A percentile compares a stretch with the other conserved stretches of the same genome.
These are phyloP conservation scores for Agonum fuliginosum DNA, from an alignment of 2,888 invertebrate species.

Conservation along the genomic window DNA sequence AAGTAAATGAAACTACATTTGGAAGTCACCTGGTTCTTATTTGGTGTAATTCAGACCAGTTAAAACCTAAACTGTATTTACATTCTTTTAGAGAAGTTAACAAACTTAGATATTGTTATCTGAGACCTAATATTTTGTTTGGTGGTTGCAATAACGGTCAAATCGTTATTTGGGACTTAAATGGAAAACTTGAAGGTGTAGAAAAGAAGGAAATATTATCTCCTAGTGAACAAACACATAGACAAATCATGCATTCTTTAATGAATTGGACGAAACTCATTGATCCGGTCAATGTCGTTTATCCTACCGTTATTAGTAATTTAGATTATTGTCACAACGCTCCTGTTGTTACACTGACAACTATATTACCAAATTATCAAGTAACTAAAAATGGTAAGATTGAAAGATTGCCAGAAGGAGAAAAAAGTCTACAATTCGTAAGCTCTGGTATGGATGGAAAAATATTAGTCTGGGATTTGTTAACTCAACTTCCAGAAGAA, in stretches of 20 bases:
- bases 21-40: slow-evolving; percentile 81
- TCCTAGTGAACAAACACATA: slow-evolving; percentile 69
- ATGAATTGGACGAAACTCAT: slow-evolving; percentile 83
- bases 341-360: slow-evolving; percentile 79
- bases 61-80: slow-evolving; percentile 82
- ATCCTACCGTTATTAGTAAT: slow-evolving; percentile 78
- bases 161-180: slow-evolving; percentile 82
- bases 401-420: slow-evolving; percentile 69
- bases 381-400: slow-evolving; percentile 79
- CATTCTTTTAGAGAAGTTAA: slow-evolving; percentile 81
- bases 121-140: slow-evolving; percentile 80
- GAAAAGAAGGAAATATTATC: slow-evolving; percentile 47
- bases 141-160: slow-evolving; percentile 85
- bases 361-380: slow-evolving; percentile 79
- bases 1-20: slow-evolving; percentile 73
- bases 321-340: slow-evolving; percentile 78
- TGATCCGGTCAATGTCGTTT: slow-evolving; percentile 76
- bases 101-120: slow-evolving; percentile 81
- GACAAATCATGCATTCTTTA: slow-evolving; percentile 76
- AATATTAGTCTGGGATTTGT: slow-evolving; percentile 81
- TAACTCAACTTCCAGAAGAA: slow-evolving; percentile 63
- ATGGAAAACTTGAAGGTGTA: slow-evolving; percentile 73
- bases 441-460: slow-evolving; percentile 81
- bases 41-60: slow-evolving; percentile 84
- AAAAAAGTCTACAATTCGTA: slow-evolving; percentile 76